Percentiles rank a stretch among this genome's conserved stretches.
Evolutionary conservation across 2,797 vertebrate species (phyloP).

Genomic region (Microctenopoma lineatum): DNA sequence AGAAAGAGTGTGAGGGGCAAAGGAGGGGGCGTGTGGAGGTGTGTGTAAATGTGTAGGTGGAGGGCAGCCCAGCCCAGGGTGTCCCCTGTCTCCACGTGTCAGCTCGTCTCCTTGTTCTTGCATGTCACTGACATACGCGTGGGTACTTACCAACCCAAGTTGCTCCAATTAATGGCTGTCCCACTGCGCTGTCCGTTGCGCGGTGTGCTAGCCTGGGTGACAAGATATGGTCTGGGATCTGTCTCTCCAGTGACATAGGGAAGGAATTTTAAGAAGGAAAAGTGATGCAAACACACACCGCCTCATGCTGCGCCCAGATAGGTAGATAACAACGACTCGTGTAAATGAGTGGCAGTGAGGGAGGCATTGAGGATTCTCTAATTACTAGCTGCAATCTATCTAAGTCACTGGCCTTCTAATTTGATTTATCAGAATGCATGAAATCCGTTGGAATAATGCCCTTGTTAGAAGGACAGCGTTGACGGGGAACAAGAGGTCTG

Average conservation of each 20-base stretch:
- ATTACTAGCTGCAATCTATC: slow-evolving; percentile 85
- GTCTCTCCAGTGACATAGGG: slow-evolving; percentile 93
- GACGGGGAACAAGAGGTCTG: slow-evolving; percentile 82
- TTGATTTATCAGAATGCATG: slow-evolving; percentile 86
- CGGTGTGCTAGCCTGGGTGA: slow-evolving; percentile 88
- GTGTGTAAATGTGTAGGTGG: slow-evolving; percentile 26
- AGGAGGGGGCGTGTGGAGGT: slow-evolving; percentile 40
- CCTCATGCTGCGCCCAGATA: slow-evolving; percentile 80
- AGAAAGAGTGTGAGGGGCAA: slow-evolving; percentile 50
- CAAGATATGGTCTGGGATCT: slow-evolving; percentile 95
- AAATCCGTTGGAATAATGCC: slow-evolving; percentile 83
- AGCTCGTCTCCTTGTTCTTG: slow-evolving; percentile 81
- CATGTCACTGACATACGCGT: slow-evolving; percentile 86
- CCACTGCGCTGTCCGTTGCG: slow-evolving; percentile 91
- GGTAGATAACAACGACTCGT: slow-evolving; percentile 82
- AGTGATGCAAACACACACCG: slow-evolving; percentile 75
- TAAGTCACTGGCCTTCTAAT: slow-evolving; percentile 86
- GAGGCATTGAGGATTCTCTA: slow-evolving; percentile 86
- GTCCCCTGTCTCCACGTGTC: slow-evolving; percentile 84
- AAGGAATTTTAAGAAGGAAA: slow-evolving; percentile 85
- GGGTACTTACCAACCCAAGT: slow-evolving; percentile 90
- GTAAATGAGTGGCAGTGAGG: slow-evolving; percentile 85
- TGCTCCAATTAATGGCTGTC: slow-evolving; percentile 97
- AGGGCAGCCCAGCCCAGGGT: slow-evolving; percentile 58
- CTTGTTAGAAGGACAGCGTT: slow-evolving; percentile 84